phyloP scores from a whole-genome alignment of 2,888 invertebrate species.

The Thelaira solivaga region DNA sequence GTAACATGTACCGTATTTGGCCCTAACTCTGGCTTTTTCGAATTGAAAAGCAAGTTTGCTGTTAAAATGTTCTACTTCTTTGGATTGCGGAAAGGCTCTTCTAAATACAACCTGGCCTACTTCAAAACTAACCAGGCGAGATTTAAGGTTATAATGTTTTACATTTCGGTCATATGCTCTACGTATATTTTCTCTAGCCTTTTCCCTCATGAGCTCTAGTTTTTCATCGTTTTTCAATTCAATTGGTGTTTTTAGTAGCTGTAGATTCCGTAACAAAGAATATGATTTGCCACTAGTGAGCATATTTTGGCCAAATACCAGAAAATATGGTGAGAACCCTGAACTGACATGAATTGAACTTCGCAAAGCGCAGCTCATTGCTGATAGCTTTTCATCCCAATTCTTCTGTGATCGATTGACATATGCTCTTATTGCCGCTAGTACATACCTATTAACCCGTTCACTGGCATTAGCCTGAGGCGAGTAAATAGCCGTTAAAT shows the following conservation, averaged over 20 bases:
- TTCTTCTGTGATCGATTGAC: too few relatives aligned
- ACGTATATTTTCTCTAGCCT: neutral
- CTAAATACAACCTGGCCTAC: conserved; percentile 9
- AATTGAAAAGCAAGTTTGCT: neutral
- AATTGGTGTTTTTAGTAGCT: neutral
- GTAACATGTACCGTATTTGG: neutral
- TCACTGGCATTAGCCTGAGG: too few relatives aligned
- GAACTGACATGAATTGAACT: conserved; percentile 13
- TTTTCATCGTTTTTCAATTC: neutral
- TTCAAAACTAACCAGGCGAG: neutral
- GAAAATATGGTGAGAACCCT: conserved; percentile 24
- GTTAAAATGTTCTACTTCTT: conserved; percentile 2
- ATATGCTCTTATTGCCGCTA: too few relatives aligned
- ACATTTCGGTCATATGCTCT: neutral
- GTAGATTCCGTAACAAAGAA: neutral
- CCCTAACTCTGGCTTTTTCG: too few relatives aligned
- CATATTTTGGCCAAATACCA: conserved; percentile 26
- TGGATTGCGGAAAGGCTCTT: too few relatives aligned
- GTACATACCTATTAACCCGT: too few relatives aligned
- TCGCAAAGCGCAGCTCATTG: conserved; percentile 3
- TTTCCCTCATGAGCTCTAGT: neutral
- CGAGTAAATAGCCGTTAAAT: too few relatives aligned
- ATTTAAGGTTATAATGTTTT: conserved; percentile 1
- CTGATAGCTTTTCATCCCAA: neutral
- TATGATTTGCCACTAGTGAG: neutral